phyloP scores from a whole-genome alignment of 2,888 invertebrate species.

The Thyatira batis region DNA sequence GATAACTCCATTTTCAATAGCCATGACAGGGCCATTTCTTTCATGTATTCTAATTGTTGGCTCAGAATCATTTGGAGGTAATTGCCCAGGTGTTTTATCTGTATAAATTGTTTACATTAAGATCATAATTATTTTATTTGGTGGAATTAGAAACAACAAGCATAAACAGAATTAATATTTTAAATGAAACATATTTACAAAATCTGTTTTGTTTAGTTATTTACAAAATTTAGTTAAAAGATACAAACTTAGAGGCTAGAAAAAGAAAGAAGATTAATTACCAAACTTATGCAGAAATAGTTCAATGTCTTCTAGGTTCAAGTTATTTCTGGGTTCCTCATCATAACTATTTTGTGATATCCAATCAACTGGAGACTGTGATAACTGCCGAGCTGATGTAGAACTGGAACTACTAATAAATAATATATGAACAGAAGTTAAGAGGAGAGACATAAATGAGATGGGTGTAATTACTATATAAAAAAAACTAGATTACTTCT shows the following conservation, averaged over 20 bases:
- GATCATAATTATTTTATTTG: too few species aligned
- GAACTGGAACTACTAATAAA: conserved; percentile 47
- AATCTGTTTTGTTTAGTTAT: too few species aligned
- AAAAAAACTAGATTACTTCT: conserved; percentile 50
- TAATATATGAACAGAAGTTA: neutral
- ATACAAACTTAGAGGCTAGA: too few species aligned
- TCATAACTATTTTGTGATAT: conserved; percentile 37
- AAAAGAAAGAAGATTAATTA: too few species aligned
- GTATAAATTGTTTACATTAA: too few species aligned
- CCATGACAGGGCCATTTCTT: conserved; percentile 63
- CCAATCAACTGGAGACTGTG: conserved; percentile 70
- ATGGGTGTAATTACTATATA: neutral
- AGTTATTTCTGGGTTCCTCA: conserved; percentile 58
- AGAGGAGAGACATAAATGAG: neutral
- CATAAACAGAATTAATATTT: too few species aligned
- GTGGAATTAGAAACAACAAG: too few species aligned
- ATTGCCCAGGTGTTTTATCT: neutral
- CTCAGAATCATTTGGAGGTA: conserved; percentile 19
- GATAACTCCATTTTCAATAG: conserved; percentile 76
- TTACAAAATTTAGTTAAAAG: too few species aligned
- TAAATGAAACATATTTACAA: too few species aligned
- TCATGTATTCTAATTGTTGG: conserved; percentile 34
- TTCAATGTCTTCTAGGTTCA: conserved; percentile 72
- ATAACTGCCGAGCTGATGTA: conserved; percentile 56
- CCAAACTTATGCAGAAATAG: conserved; percentile 61